Evolutionary conservation across 2,888 invertebrate genomes (phyloP).

Genomic region (Linnaemya vulpina): DNA sequence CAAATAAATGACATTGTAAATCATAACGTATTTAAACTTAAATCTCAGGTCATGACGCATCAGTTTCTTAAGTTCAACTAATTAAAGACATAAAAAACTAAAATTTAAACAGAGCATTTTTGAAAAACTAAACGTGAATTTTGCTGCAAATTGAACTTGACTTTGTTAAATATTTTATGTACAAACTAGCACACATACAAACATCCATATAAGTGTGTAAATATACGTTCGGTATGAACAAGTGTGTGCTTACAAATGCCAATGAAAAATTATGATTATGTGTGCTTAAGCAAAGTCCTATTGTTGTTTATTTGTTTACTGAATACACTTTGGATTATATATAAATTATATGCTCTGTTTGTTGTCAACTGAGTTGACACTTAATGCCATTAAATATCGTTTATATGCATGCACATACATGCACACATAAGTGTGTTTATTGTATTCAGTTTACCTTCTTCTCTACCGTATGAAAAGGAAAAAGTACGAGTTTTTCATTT

Average conservation of each 20-base stretch:
- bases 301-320: conserved; percentile 5
- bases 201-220: background rate
- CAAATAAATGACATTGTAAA: conserved; percentile 32
- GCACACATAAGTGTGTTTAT: background rate
- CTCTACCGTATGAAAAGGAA: background rate
- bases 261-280: conserved; percentile 13
- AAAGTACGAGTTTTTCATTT: background rate
- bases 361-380: conserved; percentile 58
- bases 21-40: conserved; percentile 17
- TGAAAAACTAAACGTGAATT: background rate
- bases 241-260: background rate
- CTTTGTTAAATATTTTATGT: background rate
- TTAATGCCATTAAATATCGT: conserved; percentile 56
- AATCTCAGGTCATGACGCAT: background rate
- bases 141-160: background rate
- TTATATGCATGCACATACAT: background rate
- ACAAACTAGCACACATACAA: background rate
- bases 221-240: too few species aligned
- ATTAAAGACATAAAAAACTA: conserved; percentile 10
- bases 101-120: background rate
- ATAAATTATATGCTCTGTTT: conserved; percentile 55
- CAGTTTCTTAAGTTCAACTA: conserved; percentile 1
- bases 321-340: background rate
- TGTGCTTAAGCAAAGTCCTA: background rate
- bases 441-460: background rate